phyloP scores from a whole-genome alignment of 1,140 invertebrate genomes.

The Halictus rubicundus region DNA sequence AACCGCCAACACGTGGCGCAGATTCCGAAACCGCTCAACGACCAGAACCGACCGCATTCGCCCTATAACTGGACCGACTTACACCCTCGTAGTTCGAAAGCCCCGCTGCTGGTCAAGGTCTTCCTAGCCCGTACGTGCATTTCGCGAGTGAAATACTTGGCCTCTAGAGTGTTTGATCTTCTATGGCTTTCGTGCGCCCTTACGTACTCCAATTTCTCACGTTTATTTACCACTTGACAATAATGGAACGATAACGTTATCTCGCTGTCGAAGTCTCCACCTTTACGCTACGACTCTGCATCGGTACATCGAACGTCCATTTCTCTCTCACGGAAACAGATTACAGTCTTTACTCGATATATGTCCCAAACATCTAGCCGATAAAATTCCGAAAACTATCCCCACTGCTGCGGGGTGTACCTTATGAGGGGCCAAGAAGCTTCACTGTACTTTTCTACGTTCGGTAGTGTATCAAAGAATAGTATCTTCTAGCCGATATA shows the following conservation, averaged over 20 bases:
- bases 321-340: too few species aligned
- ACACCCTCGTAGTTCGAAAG: slow-evolving; percentile 52
- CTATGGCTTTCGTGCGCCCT: background rate
- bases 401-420: too few species aligned
- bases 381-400: too few species aligned
- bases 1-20: slow-evolving; percentile 65
- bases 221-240: background rate
- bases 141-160: background rate
- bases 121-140: background rate
- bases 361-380: too few species aligned
- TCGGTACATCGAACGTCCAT: background rate
- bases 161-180: background rate
- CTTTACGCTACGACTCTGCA: background rate
- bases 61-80: slow-evolving; percentile 62
- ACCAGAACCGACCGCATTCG: slow-evolving; percentile 63
- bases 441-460: too few species aligned
- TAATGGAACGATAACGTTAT: slow-evolving; percentile 3
- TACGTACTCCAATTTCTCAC: background rate
- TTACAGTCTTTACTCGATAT: too few species aligned
- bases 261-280: background rate
- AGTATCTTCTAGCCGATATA: too few species aligned
- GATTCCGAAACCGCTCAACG: slow-evolving; percentile 65
- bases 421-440: too few species aligned
- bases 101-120: slow-evolving; percentile 49
- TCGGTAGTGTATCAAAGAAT: too few species aligned